Evolutionary conservation across 2,888 invertebrate genomes (phyloP).

Genomic region (Dione vanillae): DNA sequence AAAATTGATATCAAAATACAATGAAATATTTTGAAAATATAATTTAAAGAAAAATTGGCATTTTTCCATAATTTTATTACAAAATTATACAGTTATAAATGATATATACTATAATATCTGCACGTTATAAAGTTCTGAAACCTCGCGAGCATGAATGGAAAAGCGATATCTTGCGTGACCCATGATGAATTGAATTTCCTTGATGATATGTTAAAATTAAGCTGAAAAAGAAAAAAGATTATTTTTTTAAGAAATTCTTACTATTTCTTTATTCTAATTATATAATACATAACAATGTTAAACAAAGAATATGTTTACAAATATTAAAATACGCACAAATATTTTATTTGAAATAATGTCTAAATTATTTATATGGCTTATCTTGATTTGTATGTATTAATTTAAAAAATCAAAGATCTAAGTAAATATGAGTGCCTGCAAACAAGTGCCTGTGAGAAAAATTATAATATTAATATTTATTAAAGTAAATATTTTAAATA

Average conservation of each 20-base stretch:
- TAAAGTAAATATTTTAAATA: too few species aligned
- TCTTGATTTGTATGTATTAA: too few species aligned
- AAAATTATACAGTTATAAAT: constrained; percentile 40
- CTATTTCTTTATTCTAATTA: too few species aligned
- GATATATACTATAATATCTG: constrained; percentile 29
- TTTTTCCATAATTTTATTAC: constrained; percentile 32
- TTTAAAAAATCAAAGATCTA: too few species aligned
- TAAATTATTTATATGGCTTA: too few species aligned
- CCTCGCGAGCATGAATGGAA: constrained; percentile 9
- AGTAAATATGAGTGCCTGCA: too few species aligned
- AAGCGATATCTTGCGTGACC: constrained; percentile 19
- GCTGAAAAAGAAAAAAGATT: constrained; percentile 30
- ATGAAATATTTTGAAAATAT: constrained; percentile 14
- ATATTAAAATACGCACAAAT: too few species aligned
- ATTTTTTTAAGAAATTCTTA: neutral
- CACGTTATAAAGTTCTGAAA: constrained; percentile 25
- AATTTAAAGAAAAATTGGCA: constrained; percentile 19
- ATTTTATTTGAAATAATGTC: too few species aligned
- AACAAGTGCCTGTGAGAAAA: too few species aligned
- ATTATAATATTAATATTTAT: too few species aligned
- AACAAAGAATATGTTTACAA: neutral
- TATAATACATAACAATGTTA: too few species aligned
- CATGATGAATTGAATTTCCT: neutral
- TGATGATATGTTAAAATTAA: constrained; percentile 24
- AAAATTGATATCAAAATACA: too few species aligned